Evolutionary conservation across 2,797 vertebrate genomes (phyloP), one percentile per base, ranked within the genome.

Genomic region (Syndactyla subalaris): DNA sequence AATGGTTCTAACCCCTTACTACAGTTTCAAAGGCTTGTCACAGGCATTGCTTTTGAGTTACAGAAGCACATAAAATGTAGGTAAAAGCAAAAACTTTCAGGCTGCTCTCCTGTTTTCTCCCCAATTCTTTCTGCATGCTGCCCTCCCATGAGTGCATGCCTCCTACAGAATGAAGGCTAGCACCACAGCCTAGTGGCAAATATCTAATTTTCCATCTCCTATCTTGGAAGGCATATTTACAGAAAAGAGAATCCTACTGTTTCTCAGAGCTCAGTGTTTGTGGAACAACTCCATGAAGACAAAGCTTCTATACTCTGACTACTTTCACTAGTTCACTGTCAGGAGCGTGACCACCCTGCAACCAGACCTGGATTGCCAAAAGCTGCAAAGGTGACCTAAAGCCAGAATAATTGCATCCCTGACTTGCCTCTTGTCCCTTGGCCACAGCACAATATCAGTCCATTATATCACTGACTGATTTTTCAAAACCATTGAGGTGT

Each of bases 1-100:
- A 16, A 1, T 0, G 1, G 30, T 49, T 65, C 11, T 13, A 51
- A 36, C 2, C 22, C 34, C 26, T 84, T 34, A 38, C 17, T 21
- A 17, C 24, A 19, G 14, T 19, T 30, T 32, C 29, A 36, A 76
- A 82, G 43, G 10, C 29, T 27, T 55, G 19, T 51, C n/a, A 36
- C 20, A 29, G 43, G 11, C 22, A 52, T 17, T 73, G 14, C 3
- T 74, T 76, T 38, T 32, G 72, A 43, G 22, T 62, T 30, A 32
- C 2, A 7, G 46, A 45, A 72, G 63, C 34, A 52, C 0, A 8
- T 45, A 49, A 84, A 30, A 38, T 21, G 17, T 36, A 32, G 15
- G 15, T 20, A 49, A 78, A 43, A 15, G 17, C 32, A 75, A 73
- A 82, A 81, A 66, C 10, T 6, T 54, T 78, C 27, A 75, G 3